Conservation (phyloP, 2,888 invertebrate genomes). For the Cenopis cana region DNA sequence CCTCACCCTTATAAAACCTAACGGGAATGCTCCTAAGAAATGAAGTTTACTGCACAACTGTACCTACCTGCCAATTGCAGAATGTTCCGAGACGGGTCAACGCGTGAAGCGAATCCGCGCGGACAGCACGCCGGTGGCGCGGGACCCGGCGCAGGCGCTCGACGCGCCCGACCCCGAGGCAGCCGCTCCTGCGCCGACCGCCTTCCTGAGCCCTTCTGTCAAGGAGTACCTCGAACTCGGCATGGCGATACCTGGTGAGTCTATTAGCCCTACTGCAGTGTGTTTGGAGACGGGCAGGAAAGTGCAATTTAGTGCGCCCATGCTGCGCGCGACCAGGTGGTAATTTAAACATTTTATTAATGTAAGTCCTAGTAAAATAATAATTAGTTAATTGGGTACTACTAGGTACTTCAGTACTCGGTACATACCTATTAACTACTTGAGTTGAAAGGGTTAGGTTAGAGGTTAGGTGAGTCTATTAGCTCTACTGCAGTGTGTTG, state of each 20-base stretch:
- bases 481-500: too few species aligned
- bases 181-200: conserved; percentile 87
- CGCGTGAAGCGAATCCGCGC: conserved; percentile 87
- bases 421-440: too few species aligned
- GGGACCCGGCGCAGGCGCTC: conserved; percentile 75
- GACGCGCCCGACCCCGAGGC: conserved; percentile 67
- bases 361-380: background rate
- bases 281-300: background rate
- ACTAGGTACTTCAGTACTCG: too few species aligned
- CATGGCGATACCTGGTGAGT: conserved; percentile 94
- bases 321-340: background rate
- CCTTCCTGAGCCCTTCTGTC: conserved; percentile 93
- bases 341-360: background rate
- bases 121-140: conserved; percentile 63
- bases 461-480: too few species aligned
- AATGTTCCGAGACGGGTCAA: conserved; percentile 86
- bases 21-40: background rate
- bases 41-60: background rate
- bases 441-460: too few species aligned
- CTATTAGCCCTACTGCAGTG: background rate
- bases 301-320: background rate
- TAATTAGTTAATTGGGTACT: too few species aligned
- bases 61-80: conserved; percentile 65
- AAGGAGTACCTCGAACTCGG: conserved; percentile 94
- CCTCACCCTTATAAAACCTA: too few species aligned